Conservation (phyloP, 2,797 vertebrate genomes). For the Atherinosoma microstoma region DNA sequence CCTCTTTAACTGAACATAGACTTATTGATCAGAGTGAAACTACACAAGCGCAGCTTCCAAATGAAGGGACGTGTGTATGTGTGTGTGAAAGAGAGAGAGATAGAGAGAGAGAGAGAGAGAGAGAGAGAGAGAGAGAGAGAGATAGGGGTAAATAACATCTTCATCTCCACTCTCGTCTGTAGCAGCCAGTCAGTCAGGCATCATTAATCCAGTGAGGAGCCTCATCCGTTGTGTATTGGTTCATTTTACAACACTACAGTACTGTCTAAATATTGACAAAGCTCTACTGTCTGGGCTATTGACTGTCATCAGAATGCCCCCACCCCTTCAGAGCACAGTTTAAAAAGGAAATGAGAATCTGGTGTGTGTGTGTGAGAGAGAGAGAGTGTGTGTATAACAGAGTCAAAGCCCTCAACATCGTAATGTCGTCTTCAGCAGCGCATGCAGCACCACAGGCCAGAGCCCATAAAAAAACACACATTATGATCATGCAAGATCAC, state of each 20-base stretch:
- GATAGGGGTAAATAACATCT: constrained; percentile 73
- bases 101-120: not conserved
- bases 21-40: constrained; percentile 73
- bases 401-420: not conserved
- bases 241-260: constrained; percentile 80
- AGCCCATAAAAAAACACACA: not conserved
- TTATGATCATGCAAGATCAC: constrained; percentile 7
- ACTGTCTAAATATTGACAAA: constrained; percentile 83
- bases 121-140: constrained; percentile 10
- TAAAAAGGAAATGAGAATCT: constrained; percentile 49
- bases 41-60: constrained; percentile 74
- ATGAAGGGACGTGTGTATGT: constrained; percentile 44
- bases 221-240: constrained; percentile 77
- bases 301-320: constrained; percentile 74
- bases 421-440: constrained; percentile 29
- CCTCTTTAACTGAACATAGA: constrained; percentile 82
- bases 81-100: too few species aligned
- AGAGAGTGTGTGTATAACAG: constrained; percentile 4
- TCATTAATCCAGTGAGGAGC: constrained; percentile 81
- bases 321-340: constrained; percentile 53
- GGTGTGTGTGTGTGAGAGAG: constrained; percentile 8
- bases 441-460: constrained; percentile 24
- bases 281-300: constrained; percentile 79
- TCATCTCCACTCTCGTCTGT: constrained; percentile 70
- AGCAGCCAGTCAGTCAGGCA: constrained; percentile 78